Evolutionary conservation across 2,888 invertebrate species (phyloP), one percentile per base, ranked within the genome.

Genomic region (Antheraea assamensis): DNA sequence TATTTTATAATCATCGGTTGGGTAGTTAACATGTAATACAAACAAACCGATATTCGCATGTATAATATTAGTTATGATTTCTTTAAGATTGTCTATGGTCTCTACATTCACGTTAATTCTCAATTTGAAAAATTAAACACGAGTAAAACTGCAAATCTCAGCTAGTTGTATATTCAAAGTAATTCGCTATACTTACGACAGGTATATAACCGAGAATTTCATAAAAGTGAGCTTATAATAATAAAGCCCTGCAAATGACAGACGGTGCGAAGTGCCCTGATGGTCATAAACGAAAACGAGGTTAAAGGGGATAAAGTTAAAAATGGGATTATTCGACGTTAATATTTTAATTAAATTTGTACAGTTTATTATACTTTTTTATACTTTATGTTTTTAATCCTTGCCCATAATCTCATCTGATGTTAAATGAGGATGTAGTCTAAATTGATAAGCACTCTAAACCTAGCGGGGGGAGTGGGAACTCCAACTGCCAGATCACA

Each of bases 261-360:
- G 68, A 35, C 68, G 21, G 19, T 68, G n/a, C 10, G 68, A 68
- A 31, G 31, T 35, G 35, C 21, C 68, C 35, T 2, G 68, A 19
- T 35, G 35, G 35, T 68, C 68, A 68, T 68, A 68, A 68, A 68
- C 35, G 68, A 68, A 68, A 64, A 35, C 68, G 68, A 68, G 71
- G 27, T 71, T 55, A 17, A n/a, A 30, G 31, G 52, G 31, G 24
- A 71, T 71, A 27, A 52, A 49, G 52, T 47, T 24, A 71, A 71
- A 55, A 71, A 58, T 58, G 24, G 31, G 71, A 52, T 49, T 49
- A 17, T 58, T 27, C 15, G n/a, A 30, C n/a, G 52, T 1, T 55
- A 61, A 35, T 52, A 55, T 58, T 58, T 30, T 35, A 71, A 31
- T 31, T 21, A 58, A 58, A 64, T 64, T 64, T 5, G n/a, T 4